phyloP scores from a whole-genome alignment of 2,113 vertebrate genomes.

The Anolis sagrei region DNA sequence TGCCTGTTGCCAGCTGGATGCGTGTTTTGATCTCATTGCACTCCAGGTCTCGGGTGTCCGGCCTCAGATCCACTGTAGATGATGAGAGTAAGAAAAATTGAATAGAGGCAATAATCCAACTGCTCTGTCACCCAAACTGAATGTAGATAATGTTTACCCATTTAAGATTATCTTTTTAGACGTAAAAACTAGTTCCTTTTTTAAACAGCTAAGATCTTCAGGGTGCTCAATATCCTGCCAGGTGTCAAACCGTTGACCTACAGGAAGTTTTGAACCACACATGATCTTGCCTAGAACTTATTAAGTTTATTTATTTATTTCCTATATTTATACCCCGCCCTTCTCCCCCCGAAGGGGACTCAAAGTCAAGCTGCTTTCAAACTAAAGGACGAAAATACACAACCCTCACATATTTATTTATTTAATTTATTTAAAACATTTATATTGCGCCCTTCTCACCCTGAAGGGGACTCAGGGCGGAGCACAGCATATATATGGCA shows the following conservation, averaged over 20 bases:
- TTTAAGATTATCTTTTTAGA: not conserved
- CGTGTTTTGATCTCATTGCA: conserved; percentile 88
- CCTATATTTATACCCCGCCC: no score
- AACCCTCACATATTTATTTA: no score
- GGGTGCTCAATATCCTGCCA: no score
- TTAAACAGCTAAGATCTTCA: not conserved
- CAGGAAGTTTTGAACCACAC: no score
- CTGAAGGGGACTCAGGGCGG: no score
- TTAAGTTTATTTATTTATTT: no score
- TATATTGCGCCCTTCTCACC: no score
- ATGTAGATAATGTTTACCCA: not conserved
- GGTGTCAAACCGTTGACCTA: no score
- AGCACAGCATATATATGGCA: no score
- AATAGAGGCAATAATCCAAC: not conserved
- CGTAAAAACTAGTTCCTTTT: not conserved
- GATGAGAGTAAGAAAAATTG: not conserved
- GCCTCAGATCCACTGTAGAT: conserved; percentile 83
- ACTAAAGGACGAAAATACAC: not conserved
- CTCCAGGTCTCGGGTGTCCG: conserved; percentile 87
- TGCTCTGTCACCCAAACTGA: not conserved
- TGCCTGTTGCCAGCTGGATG: conserved; percentile 87
- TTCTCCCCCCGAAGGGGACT: no score
- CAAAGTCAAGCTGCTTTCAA: not conserved
- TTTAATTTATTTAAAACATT: no score
- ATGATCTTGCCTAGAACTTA: not conserved